Conservation (phyloP, 2,888 invertebrate species). For the Andrena fulva region DNA sequence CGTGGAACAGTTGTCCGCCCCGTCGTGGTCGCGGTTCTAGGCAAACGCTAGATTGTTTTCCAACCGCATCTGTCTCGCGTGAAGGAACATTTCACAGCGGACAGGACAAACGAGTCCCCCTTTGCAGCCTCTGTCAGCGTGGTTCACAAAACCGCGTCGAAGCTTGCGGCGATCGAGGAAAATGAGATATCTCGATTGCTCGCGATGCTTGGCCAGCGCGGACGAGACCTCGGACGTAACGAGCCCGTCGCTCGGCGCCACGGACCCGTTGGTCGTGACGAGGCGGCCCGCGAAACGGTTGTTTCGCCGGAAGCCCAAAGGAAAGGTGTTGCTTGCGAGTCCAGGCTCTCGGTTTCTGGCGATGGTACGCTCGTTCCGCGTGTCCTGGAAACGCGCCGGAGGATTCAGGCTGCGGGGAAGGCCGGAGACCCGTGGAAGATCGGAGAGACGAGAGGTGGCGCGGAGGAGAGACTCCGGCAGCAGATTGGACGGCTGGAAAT, state of each 20-base stretch:
- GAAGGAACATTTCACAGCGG: neutral
- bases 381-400: slow-evolving; percentile 65
- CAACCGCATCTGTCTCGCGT: neutral
- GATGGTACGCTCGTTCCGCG: slow-evolving; percentile 68
- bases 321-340: slow-evolving; percentile 42
- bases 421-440: slow-evolving; percentile 60
- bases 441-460: slow-evolving; percentile 65
- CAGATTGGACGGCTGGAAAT: neutral
- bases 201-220: slow-evolving; percentile 38
- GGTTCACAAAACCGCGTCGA: neutral
- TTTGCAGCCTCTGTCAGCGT: neutral
- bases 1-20: no score
- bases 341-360: slow-evolving; percentile 63
- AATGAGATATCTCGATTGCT: slow-evolving; percentile 59
- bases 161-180: neutral
- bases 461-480: slow-evolving; percentile 18
- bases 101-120: neutral
- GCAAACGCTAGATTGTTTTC: no score
- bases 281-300: slow-evolving; percentile 69
- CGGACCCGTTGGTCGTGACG: slow-evolving; percentile 78
- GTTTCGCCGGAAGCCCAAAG: slow-evolving; percentile 49
- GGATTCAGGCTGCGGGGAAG: slow-evolving; percentile 46
- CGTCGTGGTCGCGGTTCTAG: no score
- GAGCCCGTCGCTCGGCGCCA: slow-evolving; percentile 56
- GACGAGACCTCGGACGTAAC: neutral